These are phyloP conservation scores for Amblyornis subalaris DNA, from an alignment of 2,113 vertebrate species.

Conservation along the genomic window DNA sequence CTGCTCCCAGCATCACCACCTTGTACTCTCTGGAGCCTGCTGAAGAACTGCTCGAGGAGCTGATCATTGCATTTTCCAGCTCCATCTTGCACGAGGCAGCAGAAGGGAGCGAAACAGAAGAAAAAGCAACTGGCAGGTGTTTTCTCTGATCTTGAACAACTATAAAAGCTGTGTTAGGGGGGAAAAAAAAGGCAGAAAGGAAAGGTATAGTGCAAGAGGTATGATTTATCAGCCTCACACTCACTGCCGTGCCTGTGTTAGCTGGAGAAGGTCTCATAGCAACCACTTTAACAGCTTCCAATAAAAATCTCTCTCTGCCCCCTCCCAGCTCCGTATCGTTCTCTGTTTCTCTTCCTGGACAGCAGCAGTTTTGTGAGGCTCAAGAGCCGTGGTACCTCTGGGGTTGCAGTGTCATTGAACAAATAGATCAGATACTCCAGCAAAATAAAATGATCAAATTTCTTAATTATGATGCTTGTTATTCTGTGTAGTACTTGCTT, in stretches of 20 bases:
- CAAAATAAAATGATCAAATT: not conserved
- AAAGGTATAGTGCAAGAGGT: conserved; percentile 52
- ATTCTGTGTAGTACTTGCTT: not conserved
- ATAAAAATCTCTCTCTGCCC: conserved; percentile 72
- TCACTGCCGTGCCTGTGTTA: conserved; percentile 58
- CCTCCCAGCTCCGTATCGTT: conserved; percentile 52
- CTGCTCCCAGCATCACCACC: conserved; percentile 76
- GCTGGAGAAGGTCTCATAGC: conserved; percentile 76
- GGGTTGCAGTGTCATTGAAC: not conserved
- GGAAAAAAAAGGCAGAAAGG: not conserved
- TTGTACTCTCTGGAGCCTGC: conserved; percentile 72
- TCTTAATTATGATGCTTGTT: not conserved
- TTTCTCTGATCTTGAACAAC: conserved; percentile 61
- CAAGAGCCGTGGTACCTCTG: not conserved
- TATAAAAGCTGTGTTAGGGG: conserved; percentile 41
- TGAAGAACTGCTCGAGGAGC: conserved; percentile 41
- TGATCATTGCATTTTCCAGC: conserved; percentile 62
- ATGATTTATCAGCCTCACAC: conserved; percentile 55
- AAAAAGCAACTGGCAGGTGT: conserved; percentile 55
- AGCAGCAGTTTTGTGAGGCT: conserved; percentile 21
- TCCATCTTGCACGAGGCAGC: conserved; percentile 65
- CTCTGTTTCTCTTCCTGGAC: conserved; percentile 19
- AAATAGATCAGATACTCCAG: not conserved
- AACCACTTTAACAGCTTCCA: conserved; percentile 77
- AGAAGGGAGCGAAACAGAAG: not conserved